These are phyloP conservation scores for Spondyliosoma cantharus DNA, from an alignment of 2,797 vertebrate genomes.

Conservation along the genomic window DNA sequence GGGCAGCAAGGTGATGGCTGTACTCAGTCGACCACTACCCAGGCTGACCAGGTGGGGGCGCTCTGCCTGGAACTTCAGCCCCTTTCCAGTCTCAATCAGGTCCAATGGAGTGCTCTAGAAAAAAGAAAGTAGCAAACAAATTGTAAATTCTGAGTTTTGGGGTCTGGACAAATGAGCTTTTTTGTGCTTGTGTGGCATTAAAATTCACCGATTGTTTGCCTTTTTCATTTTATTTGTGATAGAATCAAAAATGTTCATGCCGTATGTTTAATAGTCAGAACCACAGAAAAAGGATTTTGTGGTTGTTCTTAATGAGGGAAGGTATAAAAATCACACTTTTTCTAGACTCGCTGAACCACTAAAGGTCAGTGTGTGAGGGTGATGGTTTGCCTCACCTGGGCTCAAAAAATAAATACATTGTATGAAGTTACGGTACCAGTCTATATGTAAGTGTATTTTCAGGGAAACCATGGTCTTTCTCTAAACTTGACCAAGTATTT, in stretches of 20 bases:
- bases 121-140: constrained; percentile 11
- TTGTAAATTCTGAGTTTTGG: not conserved
- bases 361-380: too few relatives aligned
- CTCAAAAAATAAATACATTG: too few relatives aligned
- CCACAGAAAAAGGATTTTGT: not conserved
- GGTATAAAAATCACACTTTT: not conserved
- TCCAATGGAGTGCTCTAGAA: constrained; percentile 91
- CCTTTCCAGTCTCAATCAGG: constrained; percentile 91
- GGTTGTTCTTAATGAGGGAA: too few relatives aligned
- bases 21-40: constrained; percentile 95
- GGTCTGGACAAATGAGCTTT: not conserved
- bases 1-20: constrained; percentile 92
- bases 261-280: not conserved
- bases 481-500: too few relatives aligned
- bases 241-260: not conserved
- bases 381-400: too few relatives aligned
- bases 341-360: not conserved
- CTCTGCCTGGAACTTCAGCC: constrained; percentile 94
- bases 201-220: not conserved
- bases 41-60: constrained; percentile 97
- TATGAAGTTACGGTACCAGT: too few relatives aligned
- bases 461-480: too few relatives aligned
- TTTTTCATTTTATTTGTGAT: not conserved
- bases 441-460: too few relatives aligned
- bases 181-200: rapidly evolving